Percentiles rank a stretch among this genome's conserved stretches.
Evolutionary conservation across 2,113 vertebrate species (phyloP).

Genomic region (Oncorhynchus tshawytscha): DNA sequence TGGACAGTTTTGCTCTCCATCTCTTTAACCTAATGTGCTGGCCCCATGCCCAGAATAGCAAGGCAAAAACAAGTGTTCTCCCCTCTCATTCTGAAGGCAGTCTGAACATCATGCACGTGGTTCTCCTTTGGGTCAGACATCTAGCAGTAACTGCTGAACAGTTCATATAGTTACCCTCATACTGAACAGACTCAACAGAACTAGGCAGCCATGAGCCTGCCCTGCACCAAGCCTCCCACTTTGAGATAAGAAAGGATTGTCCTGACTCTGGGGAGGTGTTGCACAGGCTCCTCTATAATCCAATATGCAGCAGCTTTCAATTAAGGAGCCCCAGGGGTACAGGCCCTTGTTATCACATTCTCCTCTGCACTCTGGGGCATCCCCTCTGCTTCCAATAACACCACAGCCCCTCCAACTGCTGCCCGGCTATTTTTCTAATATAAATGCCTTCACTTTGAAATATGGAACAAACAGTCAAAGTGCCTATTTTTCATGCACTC

Average conservation of each 20-base stretch:
- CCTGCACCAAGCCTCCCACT: conserved; percentile 28
- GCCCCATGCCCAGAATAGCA: conserved; percentile 53
- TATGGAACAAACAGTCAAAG: conserved; percentile 17
- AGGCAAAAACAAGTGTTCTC: conserved; percentile 52
- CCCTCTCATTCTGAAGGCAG: conserved; percentile 20
- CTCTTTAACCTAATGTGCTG: conserved; percentile 56
- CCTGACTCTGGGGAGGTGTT: conserved; percentile 39
- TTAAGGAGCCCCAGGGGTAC: conserved; percentile 50
- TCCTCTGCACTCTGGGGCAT: conserved; percentile 32
- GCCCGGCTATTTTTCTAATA: conserved; percentile 29
- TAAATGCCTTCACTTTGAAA: conserved; percentile 17
- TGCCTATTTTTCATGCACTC: conserved; percentile 7
- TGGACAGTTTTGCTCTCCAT: conserved; percentile 50
- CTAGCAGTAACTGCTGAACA: neutral
- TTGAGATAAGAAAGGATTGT: conserved; percentile 36
- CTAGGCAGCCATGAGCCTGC: conserved; percentile 9
- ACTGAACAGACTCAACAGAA: conserved; percentile 5
- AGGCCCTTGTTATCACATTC: conserved; percentile 53
- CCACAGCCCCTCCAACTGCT: conserved; percentile 22
- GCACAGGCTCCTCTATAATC: conserved; percentile 49
- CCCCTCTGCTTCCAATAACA: conserved; percentile 34
- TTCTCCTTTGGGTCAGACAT: conserved; percentile 20
- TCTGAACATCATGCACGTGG: conserved; percentile 11
- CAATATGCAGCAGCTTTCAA: conserved; percentile 64
- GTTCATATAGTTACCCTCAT: neutral